A percentile compares a stretch with the other conserved stretches of the same genome.
Evolutionary conservation across 2,113 vertebrate species (phyloP).

Genomic region (Vimba vimba): DNA sequence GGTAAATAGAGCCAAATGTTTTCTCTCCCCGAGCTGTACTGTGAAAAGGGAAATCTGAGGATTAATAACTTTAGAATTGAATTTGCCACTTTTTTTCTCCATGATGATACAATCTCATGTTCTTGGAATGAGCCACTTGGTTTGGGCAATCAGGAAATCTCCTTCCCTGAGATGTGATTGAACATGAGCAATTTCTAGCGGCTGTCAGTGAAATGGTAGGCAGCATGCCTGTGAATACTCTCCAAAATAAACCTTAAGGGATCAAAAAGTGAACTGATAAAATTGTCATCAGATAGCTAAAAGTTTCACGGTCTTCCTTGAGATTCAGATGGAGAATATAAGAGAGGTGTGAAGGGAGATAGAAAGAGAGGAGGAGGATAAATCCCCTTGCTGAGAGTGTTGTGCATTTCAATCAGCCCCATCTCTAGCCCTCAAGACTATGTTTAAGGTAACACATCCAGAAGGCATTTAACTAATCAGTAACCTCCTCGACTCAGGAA

Average conservation of each 20-base stretch:
- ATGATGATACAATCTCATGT: constrained; percentile 1
- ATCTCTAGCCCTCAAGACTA: constrained; percentile 10
- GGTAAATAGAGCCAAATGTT: constrained; percentile 33
- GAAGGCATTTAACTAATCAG: constrained; percentile 24
- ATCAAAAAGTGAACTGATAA: constrained; percentile 43
- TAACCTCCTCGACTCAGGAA: background rate
- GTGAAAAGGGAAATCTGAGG: constrained; percentile 12
- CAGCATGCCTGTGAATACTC: constrained; percentile 16
- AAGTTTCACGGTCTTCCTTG: constrained; percentile 25
- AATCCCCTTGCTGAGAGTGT: constrained; percentile 42
- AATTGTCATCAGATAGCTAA: constrained; percentile 37
- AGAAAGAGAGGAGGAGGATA: constrained; percentile 24
- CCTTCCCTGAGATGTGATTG: background rate
- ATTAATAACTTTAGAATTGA: constrained; percentile 38
- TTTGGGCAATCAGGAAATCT: constrained; percentile 28
- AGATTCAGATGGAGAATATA: constrained; percentile 40
- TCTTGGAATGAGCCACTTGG: constrained; percentile 11
- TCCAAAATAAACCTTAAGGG: constrained; percentile 27
- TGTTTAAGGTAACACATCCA: constrained; percentile 23
- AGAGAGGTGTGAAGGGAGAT: constrained; percentile 22
- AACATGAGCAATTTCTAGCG: constrained; percentile 1
- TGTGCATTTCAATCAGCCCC: constrained; percentile 43
- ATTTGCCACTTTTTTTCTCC: background rate
- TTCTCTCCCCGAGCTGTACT: constrained; percentile 23
- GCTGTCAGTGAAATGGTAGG: background rate